Base-by-base conservation (phyloP, 2,888 invertebrate genomes). In the Standfussiana lucernea region DNA sequence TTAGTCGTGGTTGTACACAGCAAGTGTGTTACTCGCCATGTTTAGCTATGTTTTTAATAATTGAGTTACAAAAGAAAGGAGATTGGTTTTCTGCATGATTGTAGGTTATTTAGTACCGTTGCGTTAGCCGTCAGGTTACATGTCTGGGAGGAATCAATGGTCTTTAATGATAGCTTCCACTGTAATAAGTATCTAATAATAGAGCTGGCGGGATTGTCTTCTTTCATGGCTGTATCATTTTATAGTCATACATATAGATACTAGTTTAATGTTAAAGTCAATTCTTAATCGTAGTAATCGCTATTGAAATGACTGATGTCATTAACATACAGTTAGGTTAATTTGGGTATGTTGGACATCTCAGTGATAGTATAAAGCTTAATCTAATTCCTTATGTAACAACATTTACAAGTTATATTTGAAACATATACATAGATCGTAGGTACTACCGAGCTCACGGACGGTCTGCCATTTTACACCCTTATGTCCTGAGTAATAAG, bases 101-200 rank as follows among this genome's bases (percentile, higher is more conserved):
- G 13, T 62, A 61, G 47, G 53, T 18, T 82, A 28, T 86, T 37
- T 47, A 70, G 2, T 72, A 78, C 85, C 77, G 87, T 78, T 85
- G 80, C 77, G 87, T 78, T 85, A 84, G n/a, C 69, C 71, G 73
- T 72, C 80, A 76, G n/a, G 28, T 37, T 61, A 75, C 40, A 72
- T 59, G 75, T 64, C 67, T 79, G 65, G 37, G 53, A 64, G 7
- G 50, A 71, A 72, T 66, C 67, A 50, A 2, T 62, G 59, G 24
- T 61, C 18, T 40, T 11, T 84, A 83, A 84, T 84, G 24, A 86
- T 83, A 79, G 61, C 59, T 75, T 75, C 53, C 15, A 72, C 28
- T 24, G 59, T 79, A 84, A 76, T 82, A 61, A 64, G n/a, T 64
- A n/a, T n/a, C n/a, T n/a, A 40, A 64, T 61, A 61, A 80, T 59